A percentile compares a stretch with the other conserved stretches of the same genome.
Evolutionary conservation across 2,113 vertebrate species (phyloP).

Genomic region (Dipodomys ordii): DNA sequence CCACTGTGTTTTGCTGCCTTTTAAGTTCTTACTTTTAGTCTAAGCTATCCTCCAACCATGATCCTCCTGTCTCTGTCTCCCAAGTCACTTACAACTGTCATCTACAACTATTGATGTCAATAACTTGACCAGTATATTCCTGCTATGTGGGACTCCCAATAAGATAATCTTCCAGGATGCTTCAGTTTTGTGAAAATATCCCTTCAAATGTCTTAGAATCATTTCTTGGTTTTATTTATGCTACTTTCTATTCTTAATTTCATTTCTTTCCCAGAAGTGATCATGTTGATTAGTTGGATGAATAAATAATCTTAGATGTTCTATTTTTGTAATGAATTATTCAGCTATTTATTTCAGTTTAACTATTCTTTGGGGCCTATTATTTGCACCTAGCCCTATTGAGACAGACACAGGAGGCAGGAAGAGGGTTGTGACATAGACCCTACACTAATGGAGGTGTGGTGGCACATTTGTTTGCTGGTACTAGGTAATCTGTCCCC

Average conservation of each 20-base stretch:
- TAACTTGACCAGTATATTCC: neutral
- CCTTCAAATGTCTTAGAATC: conserved; percentile 42
- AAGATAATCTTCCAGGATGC: neutral
- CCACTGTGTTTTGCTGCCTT: too few species aligned
- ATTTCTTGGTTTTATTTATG: conserved; percentile 38
- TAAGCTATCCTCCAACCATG: too few species aligned
- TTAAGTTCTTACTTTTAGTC: too few species aligned
- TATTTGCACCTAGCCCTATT: neutral
- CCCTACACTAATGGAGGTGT: neutral
- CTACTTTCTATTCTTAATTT: conserved; percentile 63
- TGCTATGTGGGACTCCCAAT: neutral
- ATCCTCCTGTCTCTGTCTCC: too few species aligned
- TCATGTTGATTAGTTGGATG: conserved; percentile 64
- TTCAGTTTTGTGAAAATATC: neutral
- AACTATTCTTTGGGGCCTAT: conserved; percentile 2
- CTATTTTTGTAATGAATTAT: conserved; percentile 63
- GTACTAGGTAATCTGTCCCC: neutral
- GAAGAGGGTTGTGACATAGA: neutral
- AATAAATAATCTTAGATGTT: conserved; percentile 52
- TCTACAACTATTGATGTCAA: neutral
- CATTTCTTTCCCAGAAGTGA: conserved; percentile 47
- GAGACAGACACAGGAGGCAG: neutral
- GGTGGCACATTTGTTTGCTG: neutral
- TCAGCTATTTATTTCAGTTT: conserved; percentile 41
- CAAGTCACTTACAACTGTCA: too few species aligned